Base-by-base conservation (phyloP, 2,888 invertebrate genomes). In the Coenonympha glycerion region DNA sequence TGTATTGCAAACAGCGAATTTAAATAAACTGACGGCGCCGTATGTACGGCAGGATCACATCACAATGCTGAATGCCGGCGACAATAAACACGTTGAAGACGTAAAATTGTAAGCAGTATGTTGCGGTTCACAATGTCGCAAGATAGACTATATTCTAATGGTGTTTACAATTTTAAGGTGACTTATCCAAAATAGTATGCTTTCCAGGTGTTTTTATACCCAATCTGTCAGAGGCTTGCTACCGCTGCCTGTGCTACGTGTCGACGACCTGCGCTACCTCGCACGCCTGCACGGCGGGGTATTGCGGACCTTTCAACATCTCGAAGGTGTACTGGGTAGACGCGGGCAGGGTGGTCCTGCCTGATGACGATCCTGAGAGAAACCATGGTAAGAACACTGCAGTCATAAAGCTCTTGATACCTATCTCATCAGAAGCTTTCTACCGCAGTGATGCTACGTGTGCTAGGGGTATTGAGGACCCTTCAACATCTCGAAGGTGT, bases 251-350 rank as follows among this genome's bases (percentile, higher is more conserved):
- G 2, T 91, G 91, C 60, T 69, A 88, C 62, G 89, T 90, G 1
- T 79, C 89, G 0, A 89, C 90, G 0, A 66, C 69, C 5, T 91
- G 90, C 36, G 80, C 89, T 59, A 56, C 77, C 28, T 74, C 80
- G 0, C 70, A 87, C 48, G 88, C 89, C 87, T 4, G 90, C 88
- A 69, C 90, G 88, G 63, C 72, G 69, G 30, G 65, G 3, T 65
- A 68, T 55, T 67, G 68, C 41, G 90, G 90, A 0, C 90, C 91
- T 0, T 91, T 88, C 73, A 90, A 90, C 71, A 88, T 91, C 49
- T 90, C 90, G 22, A 78, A 78, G 53, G 79, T 90, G 0, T 91
- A 91, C 69, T 92, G 92, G 91, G 82, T 86, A 1, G 92, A 92
- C 47, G 88, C 90, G 1, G 91, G 90, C 0, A 83, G 76, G 59